A percentile compares a stretch with the other conserved stretches of the same genome.
Conservation (phyloP, 2,113 vertebrate species). For the Oryzias woworae region DNA sequence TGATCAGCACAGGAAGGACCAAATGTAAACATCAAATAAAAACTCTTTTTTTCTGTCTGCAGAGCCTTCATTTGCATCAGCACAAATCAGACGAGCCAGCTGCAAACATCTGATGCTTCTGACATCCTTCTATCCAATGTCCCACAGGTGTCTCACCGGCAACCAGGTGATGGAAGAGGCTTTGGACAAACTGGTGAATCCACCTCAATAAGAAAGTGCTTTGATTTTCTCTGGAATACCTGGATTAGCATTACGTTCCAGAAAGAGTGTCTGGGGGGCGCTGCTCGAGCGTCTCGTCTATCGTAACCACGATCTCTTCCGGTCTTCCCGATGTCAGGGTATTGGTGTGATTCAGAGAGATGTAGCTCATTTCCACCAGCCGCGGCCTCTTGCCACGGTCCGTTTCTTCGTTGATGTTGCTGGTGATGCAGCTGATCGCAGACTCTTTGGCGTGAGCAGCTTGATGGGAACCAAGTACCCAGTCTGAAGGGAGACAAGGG, state of each 20-base stretch:
- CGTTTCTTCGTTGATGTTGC: conserved; percentile 72
- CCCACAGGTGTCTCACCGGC: conserved; percentile 6
- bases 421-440: conserved; percentile 82
- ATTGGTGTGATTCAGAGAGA: conserved; percentile 56
- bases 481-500: conserved; percentile 72
- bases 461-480: conserved; percentile 76
- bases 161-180: conserved; percentile 34
- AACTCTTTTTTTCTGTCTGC: background rate
- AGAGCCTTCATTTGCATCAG: background rate
- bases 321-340: conserved; percentile 25
- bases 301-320: conserved; percentile 79
- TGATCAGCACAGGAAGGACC: too few species aligned
- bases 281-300: conserved; percentile 73
- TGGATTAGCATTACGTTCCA: conserved; percentile 53
- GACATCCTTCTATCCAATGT: conserved; percentile 9
- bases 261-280: conserved; percentile 68
- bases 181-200: conserved; percentile 30
- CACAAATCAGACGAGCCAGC: conserved; percentile 2
- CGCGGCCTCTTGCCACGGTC: conserved; percentile 53
- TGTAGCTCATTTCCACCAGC: conserved; percentile 55
- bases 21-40: background rate
- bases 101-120: conserved; percentile 8
- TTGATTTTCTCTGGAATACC: conserved; percentile 8
- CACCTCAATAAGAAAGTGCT: conserved; percentile 41
- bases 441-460: conserved; percentile 77